These are phyloP conservation scores for Leucoma salicis DNA, from an alignment of 2,888 invertebrate species.

Conservation along the genomic window DNA sequence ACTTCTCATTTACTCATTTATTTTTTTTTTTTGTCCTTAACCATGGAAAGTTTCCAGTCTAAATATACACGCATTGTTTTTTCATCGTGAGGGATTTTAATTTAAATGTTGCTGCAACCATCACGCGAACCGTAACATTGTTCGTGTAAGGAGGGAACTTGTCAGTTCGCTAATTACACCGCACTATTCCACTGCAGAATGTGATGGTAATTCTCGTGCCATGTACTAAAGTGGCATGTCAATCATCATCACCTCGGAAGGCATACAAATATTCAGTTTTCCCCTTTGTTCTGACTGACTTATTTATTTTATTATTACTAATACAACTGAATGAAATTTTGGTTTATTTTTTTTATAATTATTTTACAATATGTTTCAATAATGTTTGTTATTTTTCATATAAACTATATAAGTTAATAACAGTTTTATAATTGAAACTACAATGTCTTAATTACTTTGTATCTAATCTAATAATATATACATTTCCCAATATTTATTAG, in stretches of 20 bases:
- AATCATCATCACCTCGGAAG: slow-evolving; percentile 59
- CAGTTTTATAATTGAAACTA: not conserved
- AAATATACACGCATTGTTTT: too few relatives aligned
- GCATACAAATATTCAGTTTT: slow-evolving; percentile 79
- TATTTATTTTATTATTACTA: slow-evolving; percentile 10
- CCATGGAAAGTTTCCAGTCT: too few relatives aligned
- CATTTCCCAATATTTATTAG: not conserved
- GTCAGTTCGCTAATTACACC: slow-evolving; percentile 67
- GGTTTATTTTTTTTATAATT: not conserved
- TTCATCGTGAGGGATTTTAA: too few relatives aligned
- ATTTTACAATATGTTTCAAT: not conserved
- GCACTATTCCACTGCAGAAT: slow-evolving; percentile 30
- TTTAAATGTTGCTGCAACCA: slow-evolving; percentile 62
- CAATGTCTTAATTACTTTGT: not conserved
- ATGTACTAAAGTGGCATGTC: slow-evolving; percentile 50
- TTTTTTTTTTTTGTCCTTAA: too few relatives aligned
- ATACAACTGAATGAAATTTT: not conserved
- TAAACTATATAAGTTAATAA: not conserved
- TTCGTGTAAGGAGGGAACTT: slow-evolving; percentile 70
- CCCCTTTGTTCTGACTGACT: slow-evolving; percentile 63
- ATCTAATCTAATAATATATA: not conserved
- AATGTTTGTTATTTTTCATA: not conserved
- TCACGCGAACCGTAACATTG: slow-evolving; percentile 36
- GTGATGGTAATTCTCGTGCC: slow-evolving; percentile 46
- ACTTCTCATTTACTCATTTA: too few relatives aligned